Conservation (phyloP, 2,113 vertebrate genomes). For the Stigmatopora argus region DNA sequence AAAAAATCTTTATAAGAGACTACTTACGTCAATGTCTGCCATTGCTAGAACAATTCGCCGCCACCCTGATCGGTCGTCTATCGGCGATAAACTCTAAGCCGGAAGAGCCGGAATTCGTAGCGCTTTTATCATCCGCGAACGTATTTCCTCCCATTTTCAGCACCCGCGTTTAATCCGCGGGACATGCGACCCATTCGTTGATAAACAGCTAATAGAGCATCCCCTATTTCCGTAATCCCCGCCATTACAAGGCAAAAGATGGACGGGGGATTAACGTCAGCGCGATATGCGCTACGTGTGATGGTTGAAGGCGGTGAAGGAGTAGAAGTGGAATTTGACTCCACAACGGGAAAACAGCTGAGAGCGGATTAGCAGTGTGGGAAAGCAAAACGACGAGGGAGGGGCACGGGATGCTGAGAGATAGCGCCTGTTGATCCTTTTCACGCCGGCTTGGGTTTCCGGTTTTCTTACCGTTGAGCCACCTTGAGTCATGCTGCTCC, state of each 20-base stretch:
- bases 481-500: conserved; percentile 95
- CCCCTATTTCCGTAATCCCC: conserved; percentile 57
- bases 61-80: no score
- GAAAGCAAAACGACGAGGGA: conserved; percentile 34
- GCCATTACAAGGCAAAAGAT: conserved; percentile 67
- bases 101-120: not conserved
- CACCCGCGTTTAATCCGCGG: conserved; percentile 6
- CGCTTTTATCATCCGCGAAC: not conserved
- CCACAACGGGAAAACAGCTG: conserved; percentile 65
- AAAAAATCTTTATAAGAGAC: no score
- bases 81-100: not conserved
- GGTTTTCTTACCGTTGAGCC: conserved; percentile 85
- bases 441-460: not conserved
- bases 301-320: conserved; percentile 32
- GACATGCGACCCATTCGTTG: conserved; percentile 51
- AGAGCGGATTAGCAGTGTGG: conserved; percentile 71
- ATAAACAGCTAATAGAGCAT: conserved; percentile 60
- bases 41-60: no score
- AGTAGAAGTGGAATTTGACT: conserved; percentile 58
- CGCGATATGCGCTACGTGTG: conserved; percentile 49
- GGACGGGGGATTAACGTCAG: conserved; percentile 56
- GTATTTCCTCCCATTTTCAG: not conserved
- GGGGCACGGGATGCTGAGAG: conserved; percentile 50
- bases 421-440: conserved; percentile 37
- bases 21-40: no score